Base-by-base conservation (phyloP, 1,140 invertebrate species). In the Berghia stephanieae region DNA sequence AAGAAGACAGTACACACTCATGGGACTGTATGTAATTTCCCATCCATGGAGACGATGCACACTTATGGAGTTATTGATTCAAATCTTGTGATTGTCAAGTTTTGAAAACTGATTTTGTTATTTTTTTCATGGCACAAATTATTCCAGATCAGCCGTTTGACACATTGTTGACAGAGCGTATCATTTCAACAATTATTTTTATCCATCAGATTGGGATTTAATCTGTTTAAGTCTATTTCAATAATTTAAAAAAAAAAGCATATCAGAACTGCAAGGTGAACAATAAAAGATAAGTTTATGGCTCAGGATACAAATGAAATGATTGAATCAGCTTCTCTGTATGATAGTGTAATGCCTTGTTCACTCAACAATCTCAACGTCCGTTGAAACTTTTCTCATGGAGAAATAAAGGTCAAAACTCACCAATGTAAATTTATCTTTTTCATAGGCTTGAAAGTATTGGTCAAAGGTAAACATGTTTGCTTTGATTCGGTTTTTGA, bases 401-500 rank as follows among this genome's bases (percentile, higher is more conserved):
- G 10, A 27, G 46, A 31, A 75, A 8, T 36, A 34, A 60, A 36
- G 21, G 31, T 21, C 27, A 72, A 49, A 36, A 80, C 81, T 81
- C 80, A 87, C 88, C 80, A 79, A 60, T 31, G 82, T 83, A 85
- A 89, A 88, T 38, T 84, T 79, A 52, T 89, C 83, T 78, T 87
- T 87, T 70, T 87, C 82, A 79, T 89, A 89, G 0, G 82, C 74
- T 55, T 89, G 87, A 79, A 88, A 89, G 72, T 78, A 43, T 74
- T 89, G 86, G 42, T 89, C 88, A 87, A 88, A 89, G 36, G 76
- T 83, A 68, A 83, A 89, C 77, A 84, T 79, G 74, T 88, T 85
- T 16, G 83, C 84, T 75, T 77, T 78, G 3, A 89, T 72, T 55
- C 86, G 78, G 0, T 82, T 83, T 78, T 86, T 82, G 85, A 88